Evolutionary conservation across 2,888 invertebrate genomes (phyloP).

Genomic region (Chaetoderma sp.): DNA sequence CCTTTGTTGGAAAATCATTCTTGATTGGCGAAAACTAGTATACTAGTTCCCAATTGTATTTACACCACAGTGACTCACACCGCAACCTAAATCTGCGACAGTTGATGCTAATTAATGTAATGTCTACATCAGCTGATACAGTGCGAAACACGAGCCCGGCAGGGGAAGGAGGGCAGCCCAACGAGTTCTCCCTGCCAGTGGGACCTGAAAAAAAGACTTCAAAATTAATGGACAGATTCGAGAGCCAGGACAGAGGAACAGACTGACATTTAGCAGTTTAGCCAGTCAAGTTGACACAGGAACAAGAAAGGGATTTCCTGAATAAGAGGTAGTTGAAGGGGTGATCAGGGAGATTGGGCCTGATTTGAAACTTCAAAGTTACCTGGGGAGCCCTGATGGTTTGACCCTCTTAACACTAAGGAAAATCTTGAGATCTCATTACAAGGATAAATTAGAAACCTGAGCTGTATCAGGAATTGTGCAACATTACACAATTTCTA

Average conservation of each 20-base stretch:
- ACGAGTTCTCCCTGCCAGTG: no score
- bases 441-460: slow-evolving; percentile 16
- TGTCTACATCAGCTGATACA: no score
- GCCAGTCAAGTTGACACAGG: slow-evolving; percentile 3
- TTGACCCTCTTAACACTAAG: not conserved
- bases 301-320: not conserved
- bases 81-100: no score
- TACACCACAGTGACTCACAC: no score
- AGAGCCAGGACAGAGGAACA: not conserved
- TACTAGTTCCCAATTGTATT: no score
- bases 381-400: not conserved
- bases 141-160: no score
- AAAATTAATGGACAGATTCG: slow-evolving; percentile 1
- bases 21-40: no score
- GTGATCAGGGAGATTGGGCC: not conserved
- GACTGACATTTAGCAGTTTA: not conserved
- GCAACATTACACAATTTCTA: not conserved
- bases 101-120: no score
- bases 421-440: slow-evolving; percentile 5
- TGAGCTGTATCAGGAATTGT: slow-evolving; percentile 20
- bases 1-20: no score
- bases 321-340: not conserved
- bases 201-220: not conserved
- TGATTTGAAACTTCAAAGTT: not conserved
- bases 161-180: no score